phyloP scores from a whole-genome alignment of 2,888 invertebrate genomes.

The Gari tellinella region DNA sequence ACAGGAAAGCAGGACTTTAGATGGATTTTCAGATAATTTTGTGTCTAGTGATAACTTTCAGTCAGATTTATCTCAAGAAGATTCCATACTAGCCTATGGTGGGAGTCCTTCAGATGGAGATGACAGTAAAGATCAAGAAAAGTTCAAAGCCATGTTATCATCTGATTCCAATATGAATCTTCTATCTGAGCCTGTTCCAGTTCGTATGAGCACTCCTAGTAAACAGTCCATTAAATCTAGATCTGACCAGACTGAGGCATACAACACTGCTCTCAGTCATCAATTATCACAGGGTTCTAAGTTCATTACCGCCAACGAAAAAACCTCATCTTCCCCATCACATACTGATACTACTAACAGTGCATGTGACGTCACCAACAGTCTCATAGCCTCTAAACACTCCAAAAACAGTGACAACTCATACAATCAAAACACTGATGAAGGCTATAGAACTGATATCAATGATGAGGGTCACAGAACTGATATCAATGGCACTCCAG shows the following conservation, averaged over 20 bases:
- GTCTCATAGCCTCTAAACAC: not conserved
- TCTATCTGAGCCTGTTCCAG: constrained; percentile 52
- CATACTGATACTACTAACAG: too few relatives aligned
- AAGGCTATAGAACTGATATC: constrained; percentile 49
- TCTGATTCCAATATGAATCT: constrained; percentile 46
- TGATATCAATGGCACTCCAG: constrained; percentile 31
- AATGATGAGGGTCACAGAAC: constrained; percentile 5
- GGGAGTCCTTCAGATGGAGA: constrained; percentile 38
- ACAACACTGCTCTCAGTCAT: constrained; percentile 41
- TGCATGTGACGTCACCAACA: not conserved
- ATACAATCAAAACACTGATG: constrained; percentile 46
- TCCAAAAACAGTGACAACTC: constrained; percentile 33
- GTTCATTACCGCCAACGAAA: constrained; percentile 41
- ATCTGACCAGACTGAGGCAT: constrained; percentile 38
- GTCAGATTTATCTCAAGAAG: constrained; percentile 50
- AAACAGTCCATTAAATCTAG: constrained; percentile 39
- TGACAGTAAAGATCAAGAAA: constrained; percentile 4
- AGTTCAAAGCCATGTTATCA: constrained; percentile 27
- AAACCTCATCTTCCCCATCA: too few relatives aligned
- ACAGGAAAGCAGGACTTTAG: constrained; percentile 28
- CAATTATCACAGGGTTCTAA: constrained; percentile 31
- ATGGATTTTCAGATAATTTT: constrained; percentile 58
- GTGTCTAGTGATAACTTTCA: constrained; percentile 29
- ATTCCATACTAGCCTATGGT: constrained; percentile 59
- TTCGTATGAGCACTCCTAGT: constrained; percentile 58